Base-by-base conservation (phyloP, 2,797 vertebrate genomes). In the Neopelma chrysocephalum region DNA sequence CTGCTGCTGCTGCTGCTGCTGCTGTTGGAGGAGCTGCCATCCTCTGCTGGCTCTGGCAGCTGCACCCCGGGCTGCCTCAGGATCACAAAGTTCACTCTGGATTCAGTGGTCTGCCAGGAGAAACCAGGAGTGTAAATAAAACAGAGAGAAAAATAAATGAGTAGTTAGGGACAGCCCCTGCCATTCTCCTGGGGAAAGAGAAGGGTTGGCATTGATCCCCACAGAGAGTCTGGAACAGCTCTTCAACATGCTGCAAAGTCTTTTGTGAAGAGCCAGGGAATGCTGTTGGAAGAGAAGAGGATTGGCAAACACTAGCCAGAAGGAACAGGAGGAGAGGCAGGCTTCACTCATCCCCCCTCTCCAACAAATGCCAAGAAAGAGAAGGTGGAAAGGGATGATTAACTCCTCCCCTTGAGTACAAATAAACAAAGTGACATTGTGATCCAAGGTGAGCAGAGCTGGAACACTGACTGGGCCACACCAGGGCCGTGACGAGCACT, bases 81-180 rank as follows among this genome's bases (percentile, higher is more conserved):
- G 75, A 99, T 98, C 80, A 99, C 98, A 92, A 99, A 99, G 97
- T 99, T 99, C 89, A 99, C 99, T 36, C 98, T 98, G 64, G 98
- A 98, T 95, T 99, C 99, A 29, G 99, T 99, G 75, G 93, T 98
- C 99, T 99, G 89, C 31, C 79, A 87, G 56, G 60, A 91, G 81
- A 73, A 83, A 56, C 27, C 45, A 70, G 34, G 18, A 51, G 42
- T 15, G 12, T 5, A 18, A 87, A 47, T 56, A 15, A 82, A 76
- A 32, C 5, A 51, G 50, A n/a, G 2, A 36, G 36, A 29, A 58
- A 65, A 69, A 61, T 3, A n/a, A 34, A 62, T n/a, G 3, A 71
- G 50, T 31, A 87, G 42, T 21, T 13, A 51, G 22, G 22, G n/a
- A 17, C 3, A 3, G 57, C 18, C 11, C 58, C 25, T n/a, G 10